Evolutionary conservation across 2,113 vertebrate species (phyloP).

Genomic region (Trogon melanurus): DNA sequence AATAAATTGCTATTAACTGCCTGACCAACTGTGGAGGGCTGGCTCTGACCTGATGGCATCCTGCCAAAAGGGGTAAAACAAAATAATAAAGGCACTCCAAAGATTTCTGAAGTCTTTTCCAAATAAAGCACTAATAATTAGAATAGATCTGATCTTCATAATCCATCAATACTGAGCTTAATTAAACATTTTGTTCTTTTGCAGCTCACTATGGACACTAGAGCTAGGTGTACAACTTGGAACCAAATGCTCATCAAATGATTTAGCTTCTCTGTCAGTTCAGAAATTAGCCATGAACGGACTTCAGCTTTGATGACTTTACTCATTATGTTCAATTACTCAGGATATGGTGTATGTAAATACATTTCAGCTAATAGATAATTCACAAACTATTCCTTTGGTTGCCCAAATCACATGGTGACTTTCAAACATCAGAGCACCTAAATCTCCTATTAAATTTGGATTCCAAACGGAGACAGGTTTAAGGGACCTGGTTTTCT

Average conservation of each 20-base stretch:
- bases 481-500: background rate
- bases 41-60: background rate
- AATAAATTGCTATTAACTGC: background rate
- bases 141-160: background rate
- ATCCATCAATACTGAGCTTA: background rate
- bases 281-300: background rate
- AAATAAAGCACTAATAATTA: background rate
- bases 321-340: background rate
- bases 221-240: background rate
- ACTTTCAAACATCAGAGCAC: background rate
- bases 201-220: background rate
- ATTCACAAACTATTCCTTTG: background rate
- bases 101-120: background rate
- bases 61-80: background rate
- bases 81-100: background rate
- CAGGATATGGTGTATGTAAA: background rate
- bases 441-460: background rate
- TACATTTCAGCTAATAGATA: background rate
- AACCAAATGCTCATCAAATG: background rate
- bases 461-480: background rate
- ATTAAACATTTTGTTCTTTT: background rate
- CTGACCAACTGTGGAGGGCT: background rate
- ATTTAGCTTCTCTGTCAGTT: background rate
- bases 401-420: background rate
- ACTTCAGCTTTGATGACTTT: background rate